Conservation (phyloP, 2,113 vertebrate species). For the Hymenochirus boettgeri region DNA sequence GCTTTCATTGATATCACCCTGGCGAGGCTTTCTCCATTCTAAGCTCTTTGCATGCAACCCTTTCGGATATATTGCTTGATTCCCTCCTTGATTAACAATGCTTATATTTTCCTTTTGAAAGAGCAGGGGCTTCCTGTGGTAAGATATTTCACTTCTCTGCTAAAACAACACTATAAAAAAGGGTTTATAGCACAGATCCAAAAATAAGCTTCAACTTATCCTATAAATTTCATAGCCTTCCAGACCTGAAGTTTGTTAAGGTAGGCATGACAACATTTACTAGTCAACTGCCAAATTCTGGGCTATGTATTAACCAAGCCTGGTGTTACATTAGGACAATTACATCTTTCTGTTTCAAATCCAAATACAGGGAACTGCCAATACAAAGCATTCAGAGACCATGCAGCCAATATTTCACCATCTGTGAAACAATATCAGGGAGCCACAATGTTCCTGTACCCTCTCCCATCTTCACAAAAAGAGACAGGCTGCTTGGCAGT, state of each 20-base stretch:
- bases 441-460: too few relatives aligned
- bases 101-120: conserved; percentile 13
- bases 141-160: conserved; percentile 1
- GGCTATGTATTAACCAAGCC: conserved; percentile 25
- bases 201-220: conserved; percentile 12
- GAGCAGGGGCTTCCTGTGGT: conserved; percentile 26
- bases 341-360: conserved; percentile 20
- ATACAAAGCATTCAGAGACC: too few relatives aligned
- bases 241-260: background rate
- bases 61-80: conserved; percentile 35
- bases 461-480: too few relatives aligned
- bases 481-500: too few relatives aligned
- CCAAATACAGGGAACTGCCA: too few relatives aligned
- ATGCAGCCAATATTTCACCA: too few relatives aligned
- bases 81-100: conserved; percentile 22
- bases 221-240: conserved; percentile 25
- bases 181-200: conserved; percentile 12
- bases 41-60: too few relatives aligned
- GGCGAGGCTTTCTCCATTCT: too few relatives aligned
- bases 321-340: background rate
- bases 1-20: too few relatives aligned
- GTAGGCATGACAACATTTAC: conserved; percentile 14
- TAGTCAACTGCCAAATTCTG: conserved; percentile 6
- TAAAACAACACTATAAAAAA: conserved; percentile 36
- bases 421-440: too few relatives aligned